phyloP scores from a whole-genome alignment of 2,797 vertebrate genomes.

The Dendrocincla tyrannina region DNA sequence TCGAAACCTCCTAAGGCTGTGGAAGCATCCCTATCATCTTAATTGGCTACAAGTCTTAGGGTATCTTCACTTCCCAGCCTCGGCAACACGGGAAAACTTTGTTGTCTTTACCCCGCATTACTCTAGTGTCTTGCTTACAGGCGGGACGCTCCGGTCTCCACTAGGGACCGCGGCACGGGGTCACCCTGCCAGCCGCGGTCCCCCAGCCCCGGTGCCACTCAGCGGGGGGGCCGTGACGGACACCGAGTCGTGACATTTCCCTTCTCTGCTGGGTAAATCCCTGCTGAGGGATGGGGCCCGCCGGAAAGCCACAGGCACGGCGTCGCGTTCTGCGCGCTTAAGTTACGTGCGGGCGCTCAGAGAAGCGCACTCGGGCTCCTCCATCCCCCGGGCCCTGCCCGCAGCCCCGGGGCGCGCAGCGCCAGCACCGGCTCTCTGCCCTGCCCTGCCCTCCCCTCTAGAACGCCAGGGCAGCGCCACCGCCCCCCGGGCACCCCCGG shows the following conservation, averaged over 20 bases:
- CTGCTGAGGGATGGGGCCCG: not conserved
- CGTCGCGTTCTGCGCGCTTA: not conserved
- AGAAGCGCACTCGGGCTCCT: rapidly evolving
- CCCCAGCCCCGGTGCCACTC: rapidly evolving
- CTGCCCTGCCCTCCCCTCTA: not conserved
- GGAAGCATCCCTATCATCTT: not conserved
- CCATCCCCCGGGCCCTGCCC: not conserved
- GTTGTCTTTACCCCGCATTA: not conserved
- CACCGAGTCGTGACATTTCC: not conserved
- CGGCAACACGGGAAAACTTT: too few relatives aligned
- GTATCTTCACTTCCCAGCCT: not conserved
- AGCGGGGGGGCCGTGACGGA: rapidly evolving
- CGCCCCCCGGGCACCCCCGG: not conserved
- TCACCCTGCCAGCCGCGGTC: rapidly evolving
- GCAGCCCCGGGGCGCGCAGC: not conserved
- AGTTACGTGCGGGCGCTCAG: not conserved
- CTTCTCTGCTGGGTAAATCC: not conserved
- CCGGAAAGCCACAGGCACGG: not conserved
- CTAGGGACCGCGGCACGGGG: rapidly evolving
- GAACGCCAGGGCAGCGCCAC: too few relatives aligned
- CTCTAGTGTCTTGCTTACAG: rapidly evolving
- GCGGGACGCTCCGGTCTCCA: not conserved
- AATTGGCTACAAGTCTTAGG: not conserved
- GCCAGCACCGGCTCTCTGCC: not conserved
- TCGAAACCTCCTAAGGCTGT: not conserved